Evolutionary conservation across 2,888 invertebrate species (phyloP).

Genomic region (Patella ulyssiponensis): DNA sequence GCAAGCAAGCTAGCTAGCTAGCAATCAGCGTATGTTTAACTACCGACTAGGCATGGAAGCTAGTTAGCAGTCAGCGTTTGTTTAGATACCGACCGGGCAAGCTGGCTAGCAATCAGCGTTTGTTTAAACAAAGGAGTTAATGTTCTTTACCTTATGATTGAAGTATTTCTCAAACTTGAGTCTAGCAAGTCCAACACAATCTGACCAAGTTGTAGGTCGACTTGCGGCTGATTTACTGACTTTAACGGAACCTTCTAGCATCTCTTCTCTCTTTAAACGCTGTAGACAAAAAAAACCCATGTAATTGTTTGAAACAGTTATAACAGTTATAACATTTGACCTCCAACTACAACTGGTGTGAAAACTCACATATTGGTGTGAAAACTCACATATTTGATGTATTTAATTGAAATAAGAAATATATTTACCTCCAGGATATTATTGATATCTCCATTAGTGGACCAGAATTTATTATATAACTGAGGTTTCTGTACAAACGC

Average conservation of each 20-base stretch:
- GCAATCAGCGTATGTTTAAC: no score
- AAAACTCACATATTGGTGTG: no score
- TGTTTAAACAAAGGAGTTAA: background rate
- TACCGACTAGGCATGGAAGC: no score
- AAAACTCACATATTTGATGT: no score
- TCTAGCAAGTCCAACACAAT: slow-evolving; percentile 68
- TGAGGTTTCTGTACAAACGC: slow-evolving; percentile 68
- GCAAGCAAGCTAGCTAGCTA: no score
- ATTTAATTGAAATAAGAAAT: background rate
- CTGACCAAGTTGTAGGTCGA: slow-evolving; percentile 57
- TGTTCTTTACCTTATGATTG: slow-evolving; percentile 66
- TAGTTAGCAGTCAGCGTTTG: no score
- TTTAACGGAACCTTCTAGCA: slow-evolving; percentile 61
- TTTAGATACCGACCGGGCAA: no score
- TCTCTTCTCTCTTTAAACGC: slow-evolving; percentile 53
- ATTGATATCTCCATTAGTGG: slow-evolving; percentile 41
- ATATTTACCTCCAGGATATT: slow-evolving; percentile 55
- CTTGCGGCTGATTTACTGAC: slow-evolving; percentile 56
- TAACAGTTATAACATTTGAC: no score
- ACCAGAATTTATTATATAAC: slow-evolving; percentile 69
- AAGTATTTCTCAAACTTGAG: slow-evolving; percentile 73
- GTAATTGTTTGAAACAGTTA: background rate
- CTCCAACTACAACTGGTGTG: no score
- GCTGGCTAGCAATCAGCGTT: no score
- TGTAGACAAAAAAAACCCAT: slow-evolving; percentile 27